Evolutionary conservation across 2,888 invertebrate genomes (phyloP), one percentile per base, ranked within the genome.

Genomic region (Tetragonula carbonaria): DNA sequence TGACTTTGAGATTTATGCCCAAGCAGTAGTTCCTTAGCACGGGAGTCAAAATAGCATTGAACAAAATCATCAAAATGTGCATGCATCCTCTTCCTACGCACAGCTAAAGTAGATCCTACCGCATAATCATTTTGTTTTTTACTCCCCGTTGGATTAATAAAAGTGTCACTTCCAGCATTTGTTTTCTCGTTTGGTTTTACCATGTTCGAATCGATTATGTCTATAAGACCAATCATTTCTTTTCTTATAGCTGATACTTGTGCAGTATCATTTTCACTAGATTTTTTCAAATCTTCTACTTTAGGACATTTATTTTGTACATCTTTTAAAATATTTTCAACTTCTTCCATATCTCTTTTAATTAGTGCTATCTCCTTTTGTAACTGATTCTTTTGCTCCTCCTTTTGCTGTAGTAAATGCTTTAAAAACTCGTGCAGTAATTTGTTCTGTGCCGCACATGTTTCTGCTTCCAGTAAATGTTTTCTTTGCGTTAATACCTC

Each of bases 61-160:
- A 98, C 97, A 93, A 98, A 97, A 94, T 98, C 98, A 84, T 98
- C 98, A 94, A 98, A 98, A 95, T 98, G 98, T 8, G 97, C 96
- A 90, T 97, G 96, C 96, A 98, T 97, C 23, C 98, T 95, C 80
- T 97, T 95, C 92, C 97, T 96, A 50, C 98, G 95, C 38, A 96
- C 95, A 0, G 97, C 96, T 51, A 98, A 94, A 0, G 96, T 96
- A 0, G 95, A 95, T 11, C 91, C 90, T 4, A 85, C 86, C 0
- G 87, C 85, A 53, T 88, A 88, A 18, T 93, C 93, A 18, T 80
- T 88, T 66, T 88, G 90, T 66, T 92, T 93, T 38, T 91, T 90
- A 68, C 66, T 85, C 0, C 77, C 82, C 4, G 82, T 83, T 5
- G 86, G 87, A 28, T 92, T 88, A 13, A 89, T 88, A 14, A 89